phyloP scores from a whole-genome alignment of 2,113 vertebrate species.

The Notothenia coriiceps region DNA sequence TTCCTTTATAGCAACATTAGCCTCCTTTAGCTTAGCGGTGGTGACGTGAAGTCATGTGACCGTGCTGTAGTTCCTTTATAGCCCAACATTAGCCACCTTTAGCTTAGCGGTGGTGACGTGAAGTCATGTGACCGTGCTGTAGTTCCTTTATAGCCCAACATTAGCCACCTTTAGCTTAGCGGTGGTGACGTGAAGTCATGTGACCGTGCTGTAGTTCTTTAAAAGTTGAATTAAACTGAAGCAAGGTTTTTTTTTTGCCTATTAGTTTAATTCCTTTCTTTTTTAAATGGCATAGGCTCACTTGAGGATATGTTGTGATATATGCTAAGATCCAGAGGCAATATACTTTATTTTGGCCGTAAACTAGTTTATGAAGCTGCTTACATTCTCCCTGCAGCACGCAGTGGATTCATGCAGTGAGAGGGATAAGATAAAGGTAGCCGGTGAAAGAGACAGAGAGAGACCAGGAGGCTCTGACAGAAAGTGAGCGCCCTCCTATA shows the following conservation, averaged over 20 bases:
- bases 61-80: no score
- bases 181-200: no score
- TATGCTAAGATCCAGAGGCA: not conserved
- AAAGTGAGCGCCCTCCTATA: constrained; percentile 26
- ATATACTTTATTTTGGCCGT: not conserved
- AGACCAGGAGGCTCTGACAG: constrained; percentile 27
- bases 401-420: not conserved
- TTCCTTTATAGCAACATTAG: no score
- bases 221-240: no score
- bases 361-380: not conserved
- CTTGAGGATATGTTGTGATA: not conserved
- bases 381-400: not conserved
- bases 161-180: no score
- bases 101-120: no score
- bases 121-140: no score
- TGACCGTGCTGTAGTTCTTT: no score
- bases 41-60: no score
- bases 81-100: no score
- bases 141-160: no score
- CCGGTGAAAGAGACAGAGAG: not conserved
- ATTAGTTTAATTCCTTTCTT: not conserved
- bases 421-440: not conserved
- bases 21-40: no score
- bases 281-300: not conserved
- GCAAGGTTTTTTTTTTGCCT: not conserved